Conservation (phyloP, 2,113 vertebrate genomes). For the Aix galericulata region DNA sequence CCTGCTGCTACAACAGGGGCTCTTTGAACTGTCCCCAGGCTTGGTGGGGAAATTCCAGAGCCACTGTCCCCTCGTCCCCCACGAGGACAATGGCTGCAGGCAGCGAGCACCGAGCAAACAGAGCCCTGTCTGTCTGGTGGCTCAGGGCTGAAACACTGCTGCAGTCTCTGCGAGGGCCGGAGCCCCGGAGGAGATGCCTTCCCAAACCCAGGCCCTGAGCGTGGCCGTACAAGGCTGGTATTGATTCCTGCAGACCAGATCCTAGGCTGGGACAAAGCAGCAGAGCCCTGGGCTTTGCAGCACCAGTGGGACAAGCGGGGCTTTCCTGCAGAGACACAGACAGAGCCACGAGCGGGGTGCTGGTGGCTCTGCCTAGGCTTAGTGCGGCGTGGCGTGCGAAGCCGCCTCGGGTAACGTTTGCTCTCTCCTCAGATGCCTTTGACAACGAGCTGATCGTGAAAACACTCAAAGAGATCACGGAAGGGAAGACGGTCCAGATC, state of each 20-base stretch:
- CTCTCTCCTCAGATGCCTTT: constrained; percentile 88
- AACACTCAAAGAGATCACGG: constrained; percentile 88
- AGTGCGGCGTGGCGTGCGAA: neutral
- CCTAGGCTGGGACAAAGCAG: neutral
- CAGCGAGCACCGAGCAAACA: neutral
- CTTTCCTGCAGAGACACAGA: neutral
- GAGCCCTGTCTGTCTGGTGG: constrained; percentile 25
- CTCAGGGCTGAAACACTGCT: constrained; percentile 6
- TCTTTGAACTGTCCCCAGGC: neutral
- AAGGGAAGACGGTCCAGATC: constrained; percentile 93
- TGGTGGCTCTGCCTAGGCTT: neutral
- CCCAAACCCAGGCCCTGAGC: neutral
- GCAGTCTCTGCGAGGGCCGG: neutral
- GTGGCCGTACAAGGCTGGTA: neutral
- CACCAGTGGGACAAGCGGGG: accelerated
- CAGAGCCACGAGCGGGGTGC: accelerated
- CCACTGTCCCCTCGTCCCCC: neutral
- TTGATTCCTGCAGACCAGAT: constrained; percentile 11
- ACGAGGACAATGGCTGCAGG: neutral
- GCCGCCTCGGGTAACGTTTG: neutral
- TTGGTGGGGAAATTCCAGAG: constrained; percentile 28
- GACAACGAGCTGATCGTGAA: constrained; percentile 94
- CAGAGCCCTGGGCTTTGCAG: neutral
- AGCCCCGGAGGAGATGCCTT: neutral
- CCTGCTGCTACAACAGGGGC: neutral